Conservation (phyloP, 1,140 invertebrate genomes). For the Streblospio benedicti region DNA sequence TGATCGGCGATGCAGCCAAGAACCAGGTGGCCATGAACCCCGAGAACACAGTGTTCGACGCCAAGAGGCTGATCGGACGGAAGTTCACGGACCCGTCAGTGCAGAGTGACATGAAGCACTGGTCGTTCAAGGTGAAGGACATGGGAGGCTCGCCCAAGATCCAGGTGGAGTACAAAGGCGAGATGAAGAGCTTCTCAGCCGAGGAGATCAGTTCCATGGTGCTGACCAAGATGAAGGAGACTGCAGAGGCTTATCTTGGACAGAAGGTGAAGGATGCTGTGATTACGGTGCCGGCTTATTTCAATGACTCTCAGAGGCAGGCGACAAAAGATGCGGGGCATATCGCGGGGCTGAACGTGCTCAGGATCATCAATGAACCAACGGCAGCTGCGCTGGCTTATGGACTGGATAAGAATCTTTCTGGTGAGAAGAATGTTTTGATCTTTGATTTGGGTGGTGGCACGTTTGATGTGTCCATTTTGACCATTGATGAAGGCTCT, state of each 20-base stretch:
- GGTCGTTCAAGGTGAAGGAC: constrained; percentile 69
- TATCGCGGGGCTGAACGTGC: constrained; percentile 53
- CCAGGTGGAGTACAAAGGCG: constrained; percentile 74
- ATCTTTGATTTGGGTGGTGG: constrained; percentile 92
- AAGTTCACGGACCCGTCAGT: constrained; percentile 66
- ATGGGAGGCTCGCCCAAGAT: constrained; percentile 64
- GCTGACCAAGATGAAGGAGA: constrained; percentile 78
- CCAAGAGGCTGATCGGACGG: constrained; percentile 68
- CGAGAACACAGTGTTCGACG: constrained; percentile 87
- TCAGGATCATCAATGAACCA: constrained; percentile 51
- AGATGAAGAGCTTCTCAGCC: constrained; percentile 79
- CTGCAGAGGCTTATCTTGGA: constrained; percentile 86
- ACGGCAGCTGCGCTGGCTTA: constrained; percentile 52
- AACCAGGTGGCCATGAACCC: constrained; percentile 72
- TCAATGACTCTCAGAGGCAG: constrained; percentile 51
- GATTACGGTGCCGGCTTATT: constrained; percentile 51
- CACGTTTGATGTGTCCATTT: constrained; percentile 92
- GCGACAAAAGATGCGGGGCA: constrained; percentile 52
- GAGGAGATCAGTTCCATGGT: constrained; percentile 89
- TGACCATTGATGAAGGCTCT: constrained; percentile 83
- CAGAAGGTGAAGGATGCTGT: constrained; percentile 77
- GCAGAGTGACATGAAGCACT: constrained; percentile 55
- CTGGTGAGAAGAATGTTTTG: constrained; percentile 50
- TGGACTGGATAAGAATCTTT: constrained; percentile 60
- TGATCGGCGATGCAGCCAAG: constrained; percentile 72